Percentiles rank a stretch among this genome's conserved stretches.
Evolutionary conservation across 2,113 vertebrate species (phyloP).

Genomic region (Eclectus roratus): DNA sequence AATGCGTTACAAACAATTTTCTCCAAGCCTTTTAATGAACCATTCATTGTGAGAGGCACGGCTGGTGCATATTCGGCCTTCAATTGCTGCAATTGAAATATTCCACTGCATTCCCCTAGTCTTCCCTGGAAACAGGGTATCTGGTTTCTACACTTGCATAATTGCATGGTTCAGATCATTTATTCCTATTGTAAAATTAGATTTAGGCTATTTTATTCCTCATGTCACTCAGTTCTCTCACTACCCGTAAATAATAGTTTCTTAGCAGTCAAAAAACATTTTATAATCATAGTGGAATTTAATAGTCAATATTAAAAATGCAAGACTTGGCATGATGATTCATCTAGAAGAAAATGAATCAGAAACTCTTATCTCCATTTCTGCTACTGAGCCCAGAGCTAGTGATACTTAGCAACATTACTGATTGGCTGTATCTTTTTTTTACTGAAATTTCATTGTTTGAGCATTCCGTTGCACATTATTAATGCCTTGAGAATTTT

Average conservation of each 20-base stretch:
- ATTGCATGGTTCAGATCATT: neutral
- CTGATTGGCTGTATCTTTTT: neutral
- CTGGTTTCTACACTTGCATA: conserved; percentile 1
- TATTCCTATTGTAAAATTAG: neutral
- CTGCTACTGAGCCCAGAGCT: neutral
- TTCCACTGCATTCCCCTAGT: neutral
- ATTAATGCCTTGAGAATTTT: neutral
- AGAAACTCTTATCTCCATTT: neutral
- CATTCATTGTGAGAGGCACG: neutral
- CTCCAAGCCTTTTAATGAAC: neutral
- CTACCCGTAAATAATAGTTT: conserved; percentile 4
- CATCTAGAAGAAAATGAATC: neutral
- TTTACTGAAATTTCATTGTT: neutral
- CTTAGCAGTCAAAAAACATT: conserved; percentile 3
- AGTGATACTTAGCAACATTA: neutral
- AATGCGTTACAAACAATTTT: neutral
- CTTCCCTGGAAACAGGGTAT: conserved; percentile 12
- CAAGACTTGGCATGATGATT: neutral
- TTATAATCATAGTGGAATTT: neutral
- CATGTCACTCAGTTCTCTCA: neutral
- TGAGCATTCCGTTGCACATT: neutral
- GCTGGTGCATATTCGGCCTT: neutral
- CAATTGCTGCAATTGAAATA: neutral
- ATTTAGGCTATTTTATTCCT: neutral
- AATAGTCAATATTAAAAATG: conserved; percentile 1